These are phyloP conservation scores for Orientallactaga sibirica DNA, from an alignment of 2,797 vertebrate genomes.

Conservation along the genomic window DNA sequence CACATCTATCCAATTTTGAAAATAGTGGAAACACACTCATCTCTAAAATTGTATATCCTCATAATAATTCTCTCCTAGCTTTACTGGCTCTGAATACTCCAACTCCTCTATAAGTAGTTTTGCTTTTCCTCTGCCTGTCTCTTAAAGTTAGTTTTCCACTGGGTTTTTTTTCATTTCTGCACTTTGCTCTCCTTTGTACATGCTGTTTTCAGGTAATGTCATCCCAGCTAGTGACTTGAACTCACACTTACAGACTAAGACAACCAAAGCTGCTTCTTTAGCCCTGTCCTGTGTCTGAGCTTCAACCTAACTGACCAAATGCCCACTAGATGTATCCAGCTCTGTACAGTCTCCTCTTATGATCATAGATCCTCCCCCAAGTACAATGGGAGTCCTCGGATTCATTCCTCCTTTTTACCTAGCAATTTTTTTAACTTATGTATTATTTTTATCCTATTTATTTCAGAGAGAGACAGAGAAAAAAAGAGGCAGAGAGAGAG, in stretches of 20 bases:
- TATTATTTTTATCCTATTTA: too few species aligned
- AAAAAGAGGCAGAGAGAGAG: too few species aligned
- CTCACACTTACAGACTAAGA: neutral
- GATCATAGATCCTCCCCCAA: neutral
- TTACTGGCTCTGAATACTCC: neutral
- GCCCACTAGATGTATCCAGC: neutral
- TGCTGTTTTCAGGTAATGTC: neutral
- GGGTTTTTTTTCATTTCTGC: neutral
- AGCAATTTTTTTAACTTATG: neutral
- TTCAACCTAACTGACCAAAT: neutral
- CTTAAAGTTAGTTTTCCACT: neutral
- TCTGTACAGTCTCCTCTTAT: neutral
- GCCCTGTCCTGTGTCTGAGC: neutral
- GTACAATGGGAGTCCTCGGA: neutral
- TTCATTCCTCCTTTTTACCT: neutral
- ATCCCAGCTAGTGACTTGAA: neutral
- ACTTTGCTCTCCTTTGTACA: neutral
- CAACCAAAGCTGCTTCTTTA: neutral
- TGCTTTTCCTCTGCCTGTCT: neutral
- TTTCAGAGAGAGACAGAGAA: too few species aligned
- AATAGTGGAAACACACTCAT: neutral
- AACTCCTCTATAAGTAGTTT: neutral
- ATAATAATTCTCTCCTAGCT: neutral
- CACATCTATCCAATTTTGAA: neutral
- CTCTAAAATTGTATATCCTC: neutral